Evolutionary conservation across 2,113 vertebrate species (phyloP), one percentile per base, ranked within the genome.

Genomic region (Amphilophus citrinellus): DNA sequence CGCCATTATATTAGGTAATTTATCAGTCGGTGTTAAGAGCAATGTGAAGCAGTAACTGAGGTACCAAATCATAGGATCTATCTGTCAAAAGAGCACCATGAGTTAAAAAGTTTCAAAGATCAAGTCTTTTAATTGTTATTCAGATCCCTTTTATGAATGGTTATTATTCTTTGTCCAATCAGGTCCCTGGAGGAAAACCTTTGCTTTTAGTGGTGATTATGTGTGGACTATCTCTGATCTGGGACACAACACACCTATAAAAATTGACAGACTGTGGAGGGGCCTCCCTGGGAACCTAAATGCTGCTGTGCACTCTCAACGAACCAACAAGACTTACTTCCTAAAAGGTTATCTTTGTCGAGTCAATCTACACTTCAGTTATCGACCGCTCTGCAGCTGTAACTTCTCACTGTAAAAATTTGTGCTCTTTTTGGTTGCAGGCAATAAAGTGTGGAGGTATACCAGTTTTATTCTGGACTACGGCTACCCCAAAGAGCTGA

Each of bases 121-220:
- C 44, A 47, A 47, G 44, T 42, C 39, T 42, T 39, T 39, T 9
- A 39, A 39, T 27, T 50, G 65, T 53, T 71, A 71, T 73, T 14
- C 39, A 15, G 24, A 50, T 50, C 5, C 4, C 65, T 50, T 60
- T 58, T 77, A 59, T 60, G 14, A 42, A 60, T 60, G 5, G 37
- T 39, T 44, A 18, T 39, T 8, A 60, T 35, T 17, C 56, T 57
- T 61, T 61, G 14, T 80, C 62, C 32, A 6, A 7, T 61, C 91
- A 98, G 97, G 97, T 39, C 97, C 97, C 10, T 95, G 94, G 71
- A 93, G 84, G 32, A 97, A 97, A 91, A 97, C 97, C 2, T 98
- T 96, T 83, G 97, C 97, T n/a, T 98, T 98, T 88, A 97, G 96
- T 58, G 97, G 97, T 5, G 92, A 97, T 77, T 97, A 97, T 1